phyloP scores from a whole-genome alignment of 1,140 invertebrate species.

The Goniozus legneri region DNA sequence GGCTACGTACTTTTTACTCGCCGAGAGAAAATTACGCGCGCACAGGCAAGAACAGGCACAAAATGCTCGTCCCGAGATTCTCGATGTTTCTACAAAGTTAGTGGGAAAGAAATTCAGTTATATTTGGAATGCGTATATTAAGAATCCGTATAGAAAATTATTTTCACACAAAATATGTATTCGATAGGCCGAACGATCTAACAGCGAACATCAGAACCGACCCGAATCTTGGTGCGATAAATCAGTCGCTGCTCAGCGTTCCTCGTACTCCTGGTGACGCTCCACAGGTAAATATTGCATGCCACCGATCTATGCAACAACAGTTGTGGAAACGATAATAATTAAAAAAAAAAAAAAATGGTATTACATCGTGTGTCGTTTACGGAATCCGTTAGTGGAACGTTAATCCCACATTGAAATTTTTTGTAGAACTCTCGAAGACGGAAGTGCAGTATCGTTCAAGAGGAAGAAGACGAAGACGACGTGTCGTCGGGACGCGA shows the following conservation, averaged over 20 bases:
- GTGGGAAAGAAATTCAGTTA: no score
- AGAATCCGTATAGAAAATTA: conserved; percentile 3
- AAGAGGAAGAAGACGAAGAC: conserved; percentile 75
- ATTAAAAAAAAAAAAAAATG: conserved; percentile 11
- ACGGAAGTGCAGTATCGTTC: conserved; percentile 84
- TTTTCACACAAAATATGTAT: no score
- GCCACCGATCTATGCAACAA: background rate
- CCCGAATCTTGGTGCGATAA: conserved; percentile 44
- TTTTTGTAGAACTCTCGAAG: conserved; percentile 54
- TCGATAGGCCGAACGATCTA: conserved; percentile 35
- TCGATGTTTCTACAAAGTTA: conserved; percentile 41
- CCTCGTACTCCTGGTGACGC: conserved; percentile 61
- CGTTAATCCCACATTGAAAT: background rate
- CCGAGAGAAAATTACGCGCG: conserved; percentile 83
- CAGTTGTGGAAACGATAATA: conserved; percentile 6
- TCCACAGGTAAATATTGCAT: conserved; percentile 55
- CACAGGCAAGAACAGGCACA: conserved; percentile 63
- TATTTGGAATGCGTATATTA: conserved; percentile 1
- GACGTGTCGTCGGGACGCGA: conserved; percentile 57
- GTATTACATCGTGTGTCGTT: no score
- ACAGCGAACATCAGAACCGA: conserved; percentile 45
- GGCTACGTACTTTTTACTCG: conserved; percentile 95
- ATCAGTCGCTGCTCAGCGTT: conserved; percentile 56
- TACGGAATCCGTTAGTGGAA: no score
- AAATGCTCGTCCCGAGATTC: conserved; percentile 43